Conservation (phyloP, 2,113 vertebrate genomes). For the Nothocercus nigrocapillus region DNA sequence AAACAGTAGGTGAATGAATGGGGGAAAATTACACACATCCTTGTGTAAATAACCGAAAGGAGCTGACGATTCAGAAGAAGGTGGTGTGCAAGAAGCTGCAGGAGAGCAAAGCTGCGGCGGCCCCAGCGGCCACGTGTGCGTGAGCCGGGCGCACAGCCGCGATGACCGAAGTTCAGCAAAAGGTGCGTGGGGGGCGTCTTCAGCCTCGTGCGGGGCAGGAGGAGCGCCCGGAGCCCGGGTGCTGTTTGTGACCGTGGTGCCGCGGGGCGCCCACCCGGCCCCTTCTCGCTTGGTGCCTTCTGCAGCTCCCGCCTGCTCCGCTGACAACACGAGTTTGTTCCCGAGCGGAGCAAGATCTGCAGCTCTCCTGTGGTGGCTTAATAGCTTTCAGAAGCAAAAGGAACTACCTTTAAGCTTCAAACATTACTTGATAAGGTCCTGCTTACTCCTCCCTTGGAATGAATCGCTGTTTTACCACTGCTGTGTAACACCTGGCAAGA, state of each 20-base stretch:
- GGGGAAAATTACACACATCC: neutral
- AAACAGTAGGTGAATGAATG: slow-evolving; percentile 31
- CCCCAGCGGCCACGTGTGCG: too few species aligned
- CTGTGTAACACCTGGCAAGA: neutral
- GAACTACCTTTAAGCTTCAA: neutral
- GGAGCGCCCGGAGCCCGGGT: too few species aligned
- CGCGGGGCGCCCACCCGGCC: too few species aligned
- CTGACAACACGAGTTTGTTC: neutral
- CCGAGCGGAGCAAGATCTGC: neutral
- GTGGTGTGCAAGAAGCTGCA: neutral
- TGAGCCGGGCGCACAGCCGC: neutral
- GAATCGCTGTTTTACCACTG: neutral
- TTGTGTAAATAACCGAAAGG: slow-evolving; percentile 6
- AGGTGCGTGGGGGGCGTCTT: too few species aligned
- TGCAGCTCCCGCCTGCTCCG: neutral
- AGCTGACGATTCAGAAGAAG: neutral
- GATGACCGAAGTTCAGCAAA: too few species aligned
- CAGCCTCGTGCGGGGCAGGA: too few species aligned
- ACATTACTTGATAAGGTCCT: rapidly evolving
- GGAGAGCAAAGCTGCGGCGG: neutral
- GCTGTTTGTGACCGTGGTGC: too few species aligned
- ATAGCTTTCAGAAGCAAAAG: neutral
- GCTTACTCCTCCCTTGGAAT: neutral
- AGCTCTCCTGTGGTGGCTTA: neutral
- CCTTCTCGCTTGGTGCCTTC: neutral